Percentiles rank a stretch among this genome's conserved stretches.
These are phyloP conservation scores for Leucophora obtusa DNA, from an alignment of 2,888 invertebrate genomes.

Conservation along the genomic window DNA sequence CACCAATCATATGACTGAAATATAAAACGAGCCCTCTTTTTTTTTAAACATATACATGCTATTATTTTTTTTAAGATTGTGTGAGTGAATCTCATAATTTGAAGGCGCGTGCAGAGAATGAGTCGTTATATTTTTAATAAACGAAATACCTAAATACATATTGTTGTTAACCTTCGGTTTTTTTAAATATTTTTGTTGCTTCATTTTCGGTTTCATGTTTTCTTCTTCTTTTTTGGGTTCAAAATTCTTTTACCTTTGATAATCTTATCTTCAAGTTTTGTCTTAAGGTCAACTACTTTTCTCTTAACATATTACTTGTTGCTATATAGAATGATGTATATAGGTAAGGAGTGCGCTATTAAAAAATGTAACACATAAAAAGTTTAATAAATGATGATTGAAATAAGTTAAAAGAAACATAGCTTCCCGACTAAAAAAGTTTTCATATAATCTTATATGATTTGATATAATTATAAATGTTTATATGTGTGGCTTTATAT, in stretches of 20 bases:
- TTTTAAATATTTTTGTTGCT: slow-evolving; percentile 8
- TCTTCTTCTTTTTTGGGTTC: background rate
- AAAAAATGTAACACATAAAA: too few relatives aligned
- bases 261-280: slow-evolving; percentile 5
- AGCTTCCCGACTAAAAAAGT: too few relatives aligned
- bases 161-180: slow-evolving; percentile 14
- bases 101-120: slow-evolving; percentile 36
- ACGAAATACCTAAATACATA: background rate
- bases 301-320: slow-evolving; percentile 13
- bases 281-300: slow-evolving; percentile 36
- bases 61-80: slow-evolving; percentile 6
- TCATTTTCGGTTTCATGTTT: background rate
- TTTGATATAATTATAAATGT: too few relatives aligned
- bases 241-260: slow-evolving; percentile 13
- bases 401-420: too few relatives aligned
- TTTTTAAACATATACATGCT: background rate
- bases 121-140: background rate
- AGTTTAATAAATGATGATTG: too few relatives aligned
- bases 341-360: too few relatives aligned
- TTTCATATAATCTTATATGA: too few relatives aligned
- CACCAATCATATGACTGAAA: slow-evolving; percentile 42
- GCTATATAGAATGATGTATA: background rate
- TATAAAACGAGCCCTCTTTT: slow-evolving; percentile 52
- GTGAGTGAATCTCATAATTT: slow-evolving; percentile 28
- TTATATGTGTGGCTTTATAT: too few relatives aligned